Percentiles rank a stretch among this genome's conserved stretches.
These are phyloP conservation scores for Cremastinae sp. DNA, from an alignment of 2,888 invertebrate species.

Conservation along the genomic window DNA sequence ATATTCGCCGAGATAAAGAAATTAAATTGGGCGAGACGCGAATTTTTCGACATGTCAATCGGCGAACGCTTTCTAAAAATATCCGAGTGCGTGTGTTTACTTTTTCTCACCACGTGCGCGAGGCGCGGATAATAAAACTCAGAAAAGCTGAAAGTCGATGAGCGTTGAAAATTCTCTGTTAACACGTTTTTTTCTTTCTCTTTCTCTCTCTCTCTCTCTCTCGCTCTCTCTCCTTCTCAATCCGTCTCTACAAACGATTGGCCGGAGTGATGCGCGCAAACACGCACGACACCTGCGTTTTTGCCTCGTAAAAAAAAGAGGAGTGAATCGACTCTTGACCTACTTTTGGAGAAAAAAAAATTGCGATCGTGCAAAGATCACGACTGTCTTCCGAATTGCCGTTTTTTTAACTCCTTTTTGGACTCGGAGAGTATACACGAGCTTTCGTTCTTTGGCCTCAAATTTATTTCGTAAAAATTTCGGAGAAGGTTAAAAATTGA, in stretches of 20 bases:
- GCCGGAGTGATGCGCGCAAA: slow-evolving; percentile 50
- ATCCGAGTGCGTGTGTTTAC: too few species aligned
- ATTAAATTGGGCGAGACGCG: too few species aligned
- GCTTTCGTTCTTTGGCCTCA: slow-evolving; percentile 24
- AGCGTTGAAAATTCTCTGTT: too few species aligned
- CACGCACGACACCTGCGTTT: slow-evolving; percentile 46
- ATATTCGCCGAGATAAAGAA: neutral
- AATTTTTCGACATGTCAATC: too few species aligned
- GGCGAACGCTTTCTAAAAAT: too few species aligned
- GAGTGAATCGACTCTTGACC: slow-evolving; percentile 51
- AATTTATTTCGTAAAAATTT: too few species aligned
- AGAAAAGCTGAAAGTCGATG: too few species aligned
- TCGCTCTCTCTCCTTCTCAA: neutral
- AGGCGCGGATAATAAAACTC: too few species aligned
- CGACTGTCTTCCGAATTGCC: too few species aligned
- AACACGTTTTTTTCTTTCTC: neutral
- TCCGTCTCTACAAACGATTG: slow-evolving; percentile 36
- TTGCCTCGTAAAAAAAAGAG: slow-evolving; percentile 50
- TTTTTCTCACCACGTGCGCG: neutral
- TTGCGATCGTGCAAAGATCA: slow-evolving; percentile 31
- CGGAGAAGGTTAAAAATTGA: too few species aligned
- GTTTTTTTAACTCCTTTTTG: too few species aligned
- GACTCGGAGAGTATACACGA: too few species aligned
- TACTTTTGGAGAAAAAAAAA: slow-evolving; percentile 54
- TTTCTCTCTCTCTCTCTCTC: neutral